A percentile compares a stretch with the other conserved stretches of the same genome.
Evolutionary conservation across 2,113 vertebrate genomes (phyloP).

Genomic region (Thermophis baileyi): DNA sequence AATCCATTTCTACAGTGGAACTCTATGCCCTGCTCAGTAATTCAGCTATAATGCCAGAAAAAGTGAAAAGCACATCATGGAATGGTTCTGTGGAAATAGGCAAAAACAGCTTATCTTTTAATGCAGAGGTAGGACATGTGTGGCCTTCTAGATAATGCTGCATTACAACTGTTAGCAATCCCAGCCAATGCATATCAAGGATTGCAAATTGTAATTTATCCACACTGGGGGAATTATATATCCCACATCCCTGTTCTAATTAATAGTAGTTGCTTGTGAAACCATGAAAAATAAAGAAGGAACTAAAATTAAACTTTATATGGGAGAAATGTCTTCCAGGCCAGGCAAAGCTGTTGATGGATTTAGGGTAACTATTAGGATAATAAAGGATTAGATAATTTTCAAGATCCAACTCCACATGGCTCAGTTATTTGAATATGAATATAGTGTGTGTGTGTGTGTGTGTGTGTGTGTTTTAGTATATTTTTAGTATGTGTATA

Average conservation of each 20-base stretch:
- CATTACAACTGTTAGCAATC: neutral
- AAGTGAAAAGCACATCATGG: neutral
- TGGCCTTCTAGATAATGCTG: neutral
- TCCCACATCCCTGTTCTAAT: neutral
- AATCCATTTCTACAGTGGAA: neutral
- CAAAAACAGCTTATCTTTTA: neutral
- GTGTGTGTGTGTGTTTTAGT: no score
- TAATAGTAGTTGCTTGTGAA: neutral
- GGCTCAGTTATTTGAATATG: neutral
- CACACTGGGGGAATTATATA: neutral
- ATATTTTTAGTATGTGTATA: no score
- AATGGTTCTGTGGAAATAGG: neutral
- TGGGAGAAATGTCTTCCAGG: neutral
- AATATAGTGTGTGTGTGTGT: no score
- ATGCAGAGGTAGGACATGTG: neutral
- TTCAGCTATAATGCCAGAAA: neutral
- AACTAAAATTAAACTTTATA: neutral
- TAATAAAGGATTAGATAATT: neutral
- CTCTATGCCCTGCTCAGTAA: neutral
- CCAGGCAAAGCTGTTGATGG: neutral
- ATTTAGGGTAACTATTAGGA: neutral
- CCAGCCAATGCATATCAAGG: neutral
- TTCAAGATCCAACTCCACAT: constrained; percentile 13
- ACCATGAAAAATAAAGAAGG: neutral
- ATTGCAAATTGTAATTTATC: neutral